Percentiles rank a stretch among this genome's conserved stretches.
Conservation (phyloP, 2,113 vertebrate genomes). For the Pionites leucogaster region DNA sequence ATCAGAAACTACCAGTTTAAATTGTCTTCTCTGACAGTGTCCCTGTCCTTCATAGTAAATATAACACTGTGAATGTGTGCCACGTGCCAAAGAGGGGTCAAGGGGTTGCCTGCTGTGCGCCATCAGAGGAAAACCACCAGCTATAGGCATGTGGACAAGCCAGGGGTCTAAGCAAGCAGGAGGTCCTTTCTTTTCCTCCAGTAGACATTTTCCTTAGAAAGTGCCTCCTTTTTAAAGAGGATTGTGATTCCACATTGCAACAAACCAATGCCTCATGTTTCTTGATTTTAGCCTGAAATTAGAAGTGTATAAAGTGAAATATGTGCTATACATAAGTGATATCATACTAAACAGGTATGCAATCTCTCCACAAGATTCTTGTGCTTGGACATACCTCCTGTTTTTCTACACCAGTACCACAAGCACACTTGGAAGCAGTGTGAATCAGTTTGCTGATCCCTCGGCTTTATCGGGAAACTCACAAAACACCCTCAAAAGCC, state of each 20-base stretch:
- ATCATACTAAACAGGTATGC: neutral
- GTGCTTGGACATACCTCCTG: neutral
- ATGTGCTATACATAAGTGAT: neutral
- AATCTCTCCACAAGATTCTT: neutral
- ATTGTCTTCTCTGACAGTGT: neutral
- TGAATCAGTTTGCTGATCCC: neutral
- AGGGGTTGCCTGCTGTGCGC: fast-evolving
- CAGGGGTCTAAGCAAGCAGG: neutral
- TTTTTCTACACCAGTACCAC: neutral
- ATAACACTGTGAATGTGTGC: fast-evolving
- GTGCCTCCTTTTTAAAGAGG: neutral
- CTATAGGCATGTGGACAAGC: neutral
- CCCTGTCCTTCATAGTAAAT: neutral
- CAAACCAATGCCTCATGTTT: fast-evolving
- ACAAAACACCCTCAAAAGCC: neutral
- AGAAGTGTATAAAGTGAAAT: neutral
- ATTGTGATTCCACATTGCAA: neutral
- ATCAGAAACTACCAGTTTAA: neutral
- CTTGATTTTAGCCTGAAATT: neutral
- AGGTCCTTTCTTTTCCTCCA: neutral
- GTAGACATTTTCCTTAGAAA: neutral
- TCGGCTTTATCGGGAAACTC: neutral
- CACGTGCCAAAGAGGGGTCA: fast-evolving
- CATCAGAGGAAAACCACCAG: fast-evolving
- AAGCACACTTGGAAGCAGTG: neutral